A percentile compares a stretch with the other conserved stretches of the same genome.
These are phyloP conservation scores for Porites rus DNA, from an alignment of 92 coral and sea anemone genomes.

Conservation along the genomic window DNA sequence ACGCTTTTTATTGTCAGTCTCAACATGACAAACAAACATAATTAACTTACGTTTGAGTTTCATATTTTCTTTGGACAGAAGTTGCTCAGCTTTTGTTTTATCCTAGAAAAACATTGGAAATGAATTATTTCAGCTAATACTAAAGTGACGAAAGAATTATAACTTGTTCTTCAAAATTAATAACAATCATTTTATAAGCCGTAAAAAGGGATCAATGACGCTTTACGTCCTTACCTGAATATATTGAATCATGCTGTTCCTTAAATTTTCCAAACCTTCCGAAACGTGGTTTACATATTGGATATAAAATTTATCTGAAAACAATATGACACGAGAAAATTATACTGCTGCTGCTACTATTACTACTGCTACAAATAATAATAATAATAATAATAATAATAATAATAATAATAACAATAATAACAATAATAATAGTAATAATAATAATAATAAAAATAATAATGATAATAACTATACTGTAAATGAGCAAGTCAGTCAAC, in stretches of 20 bases:
- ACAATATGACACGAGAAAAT: not conserved
- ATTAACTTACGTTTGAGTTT: slow-evolving; percentile 78
- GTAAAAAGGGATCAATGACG: not conserved
- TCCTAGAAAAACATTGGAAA: slow-evolving; percentile 56
- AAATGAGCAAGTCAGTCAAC: too few relatives aligned
- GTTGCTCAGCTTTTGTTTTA: slow-evolving; percentile 81
- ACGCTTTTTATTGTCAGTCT: too few relatives aligned
- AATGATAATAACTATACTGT: too few relatives aligned
- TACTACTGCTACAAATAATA: too few relatives aligned
- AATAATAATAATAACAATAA: too few relatives aligned
- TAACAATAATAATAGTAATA: too few relatives aligned
- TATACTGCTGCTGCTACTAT: too few relatives aligned
- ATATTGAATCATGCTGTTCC: slow-evolving; percentile 50
- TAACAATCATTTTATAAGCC: not conserved
- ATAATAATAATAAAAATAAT: too few relatives aligned
- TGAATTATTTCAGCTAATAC: not conserved
- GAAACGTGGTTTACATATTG: slow-evolving; percentile 68
- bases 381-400: too few relatives aligned
- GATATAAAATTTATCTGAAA: slow-evolving; percentile 76
- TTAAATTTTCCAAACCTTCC: slow-evolving; percentile 52
- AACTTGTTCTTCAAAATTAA: too few relatives aligned
- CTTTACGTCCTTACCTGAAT: slow-evolving; percentile 55
- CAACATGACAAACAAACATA: not conserved
- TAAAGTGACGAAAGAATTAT: too few relatives aligned
- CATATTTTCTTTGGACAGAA: slow-evolving; percentile 81